A percentile compares a stretch with the other conserved stretches of the same genome.
Conservation (phyloP, 1,140 invertebrate genomes). For the Acromyrmex echinatior region DNA sequence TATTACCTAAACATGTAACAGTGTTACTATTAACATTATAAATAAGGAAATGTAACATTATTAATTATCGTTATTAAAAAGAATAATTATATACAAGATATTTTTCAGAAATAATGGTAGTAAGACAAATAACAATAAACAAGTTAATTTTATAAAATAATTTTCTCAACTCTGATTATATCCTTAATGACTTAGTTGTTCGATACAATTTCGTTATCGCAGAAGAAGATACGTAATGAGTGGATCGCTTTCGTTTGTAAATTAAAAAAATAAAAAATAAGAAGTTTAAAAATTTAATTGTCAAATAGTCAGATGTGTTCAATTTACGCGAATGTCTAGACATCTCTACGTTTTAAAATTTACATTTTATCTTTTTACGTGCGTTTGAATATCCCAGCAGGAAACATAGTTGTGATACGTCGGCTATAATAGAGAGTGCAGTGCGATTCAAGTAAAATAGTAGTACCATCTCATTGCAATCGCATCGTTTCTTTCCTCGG, state of each 20-base stretch:
- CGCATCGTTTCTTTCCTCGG: background rate
- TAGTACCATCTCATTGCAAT: constrained; percentile 27
- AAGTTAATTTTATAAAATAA: too few species aligned
- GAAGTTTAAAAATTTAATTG: background rate
- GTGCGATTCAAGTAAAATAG: constrained; percentile 1
- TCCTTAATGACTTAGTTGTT: constrained; percentile 1
- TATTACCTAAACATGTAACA: too few species aligned
- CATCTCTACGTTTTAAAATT: background rate
- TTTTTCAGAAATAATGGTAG: too few species aligned
- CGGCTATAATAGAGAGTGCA: background rate
- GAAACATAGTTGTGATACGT: background rate
- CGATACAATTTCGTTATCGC: background rate
- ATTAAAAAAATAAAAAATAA: background rate
- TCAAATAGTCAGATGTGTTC: constrained; percentile 7
- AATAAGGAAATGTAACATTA: too few species aligned
- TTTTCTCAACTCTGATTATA: too few species aligned
- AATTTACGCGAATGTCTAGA: background rate
- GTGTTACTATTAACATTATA: too few species aligned
- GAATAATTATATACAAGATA: too few species aligned
- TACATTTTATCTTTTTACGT: background rate
- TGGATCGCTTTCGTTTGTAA: background rate
- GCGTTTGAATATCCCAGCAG: background rate
- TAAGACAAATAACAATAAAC: too few species aligned
- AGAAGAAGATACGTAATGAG: background rate
- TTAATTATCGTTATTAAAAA: too few species aligned